Evolutionary conservation across 2,113 vertebrate genomes (phyloP), one percentile per base, ranked within the genome.

Genomic region (Ranitomeya imitator): DNA sequence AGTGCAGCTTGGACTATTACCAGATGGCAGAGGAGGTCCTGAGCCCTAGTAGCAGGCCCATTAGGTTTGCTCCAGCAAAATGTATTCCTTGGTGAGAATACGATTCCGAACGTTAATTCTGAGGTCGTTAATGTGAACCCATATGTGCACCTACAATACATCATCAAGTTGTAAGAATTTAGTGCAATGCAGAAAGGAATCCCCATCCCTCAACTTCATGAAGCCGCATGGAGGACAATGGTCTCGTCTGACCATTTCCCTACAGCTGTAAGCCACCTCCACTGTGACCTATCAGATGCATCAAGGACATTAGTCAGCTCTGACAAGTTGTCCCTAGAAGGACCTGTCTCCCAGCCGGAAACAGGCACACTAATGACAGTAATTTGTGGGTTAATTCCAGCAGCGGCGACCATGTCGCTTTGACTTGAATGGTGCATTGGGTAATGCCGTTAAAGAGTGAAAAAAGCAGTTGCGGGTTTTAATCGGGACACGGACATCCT

Each of bases 301-400:
- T 69, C 63, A 84, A 84, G 82, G 82, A 84, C 82, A 71, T 71
- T 69, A 54, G 63, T 69, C n/a, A 51, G 21, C 63, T 83, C 59
- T 83, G 60, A 83, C 80, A 83, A 12, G 60, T 51, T 65, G 60
- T 83, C 37, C 60, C 80, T 83, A 6, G 51, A n/a, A 55, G 63
- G 63, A 84, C 69, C 0, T 2, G 45, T 13, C 82, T 55, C 37
- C n/a, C 21, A 71, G 63, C 51, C 5, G 82, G 67, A 23, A 69
- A n/a, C 15, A 21, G 7, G 14, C 60, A 11, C 61, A 19, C 81
- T 19, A 54, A 69, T 71, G 63, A 84, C 63, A 84, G 51, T 69
- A 55, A 69, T 71, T 21, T 84, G 82, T 83, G 79, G 63, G 59
- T 63, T 84, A 84, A 69, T 26, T 84, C 82, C 45, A 83, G 82